A percentile compares a stretch with the other conserved stretches of the same genome.
phyloP scores from a whole-genome alignment of 64 coral and sea anemone species.

The Stichodactyla helianthus region DNA sequence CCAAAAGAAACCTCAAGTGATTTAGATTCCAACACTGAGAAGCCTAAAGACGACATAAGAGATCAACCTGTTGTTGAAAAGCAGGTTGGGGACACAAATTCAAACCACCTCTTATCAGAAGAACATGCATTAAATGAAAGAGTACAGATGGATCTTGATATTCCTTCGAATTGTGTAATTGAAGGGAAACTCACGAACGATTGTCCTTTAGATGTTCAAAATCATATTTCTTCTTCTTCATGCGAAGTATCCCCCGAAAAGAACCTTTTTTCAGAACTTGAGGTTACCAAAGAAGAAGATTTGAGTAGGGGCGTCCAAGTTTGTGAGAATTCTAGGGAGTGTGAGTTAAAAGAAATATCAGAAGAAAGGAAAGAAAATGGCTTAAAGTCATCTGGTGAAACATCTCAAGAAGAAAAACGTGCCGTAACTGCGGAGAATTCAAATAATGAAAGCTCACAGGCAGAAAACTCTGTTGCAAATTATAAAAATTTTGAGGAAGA shows the following conservation, averaged over 20 bases:
- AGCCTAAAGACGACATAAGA: not conserved
- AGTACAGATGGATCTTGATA: not conserved
- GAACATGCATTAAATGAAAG: not conserved
- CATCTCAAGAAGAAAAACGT: not conserved
- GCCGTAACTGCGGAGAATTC: not conserved
- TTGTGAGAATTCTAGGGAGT: not conserved
- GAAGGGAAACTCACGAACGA: too few species aligned
- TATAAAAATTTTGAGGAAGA: not conserved
- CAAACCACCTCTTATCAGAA: not conserved
- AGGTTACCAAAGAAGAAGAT: not conserved
- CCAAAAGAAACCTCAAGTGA: not conserved
- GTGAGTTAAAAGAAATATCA: not conserved
- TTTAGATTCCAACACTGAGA: not conserved
- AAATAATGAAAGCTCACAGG: not conserved
- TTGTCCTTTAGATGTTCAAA: too few species aligned
- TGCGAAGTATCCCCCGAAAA: not conserved
- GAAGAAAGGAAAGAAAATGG: not conserved
- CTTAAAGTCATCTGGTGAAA: not conserved
- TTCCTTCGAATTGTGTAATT: not conserved
- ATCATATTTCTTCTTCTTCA: too few species aligned
- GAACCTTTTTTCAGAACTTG: not conserved
- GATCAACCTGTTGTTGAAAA: not conserved
- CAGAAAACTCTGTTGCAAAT: not conserved
- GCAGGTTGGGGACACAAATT: not conserved
- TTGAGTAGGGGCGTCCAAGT: not conserved